Evolutionary conservation across 2,888 invertebrate species (phyloP).

Genomic region (Dysmachus trigonus): DNA sequence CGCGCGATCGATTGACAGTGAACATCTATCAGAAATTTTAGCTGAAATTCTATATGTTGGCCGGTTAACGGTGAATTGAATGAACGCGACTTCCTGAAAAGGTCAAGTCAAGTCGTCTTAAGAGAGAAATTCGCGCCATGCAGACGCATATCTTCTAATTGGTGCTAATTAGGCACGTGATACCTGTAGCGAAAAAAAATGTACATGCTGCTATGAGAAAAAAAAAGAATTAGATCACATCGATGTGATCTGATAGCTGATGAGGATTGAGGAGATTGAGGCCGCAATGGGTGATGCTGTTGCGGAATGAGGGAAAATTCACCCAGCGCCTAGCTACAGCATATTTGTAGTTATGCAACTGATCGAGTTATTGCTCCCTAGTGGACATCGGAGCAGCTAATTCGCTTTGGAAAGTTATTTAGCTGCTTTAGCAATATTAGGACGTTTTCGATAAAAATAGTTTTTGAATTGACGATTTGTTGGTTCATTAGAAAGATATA

Average conservation of each 20-base stretch:
- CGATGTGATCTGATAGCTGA: neutral
- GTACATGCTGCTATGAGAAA: neutral
- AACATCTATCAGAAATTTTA: slow-evolving; percentile 34
- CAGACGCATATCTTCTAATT: neutral
- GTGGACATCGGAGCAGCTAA: neutral
- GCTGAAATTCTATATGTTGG: slow-evolving; percentile 11
- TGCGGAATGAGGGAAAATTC: neutral
- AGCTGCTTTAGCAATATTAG: neutral
- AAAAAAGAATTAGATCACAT: neutral
- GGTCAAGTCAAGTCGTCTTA: neutral
- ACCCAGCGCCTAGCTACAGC: neutral
- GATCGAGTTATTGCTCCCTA: neutral
- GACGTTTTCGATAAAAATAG: neutral
- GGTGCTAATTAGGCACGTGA: neutral
- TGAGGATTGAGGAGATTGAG: neutral
- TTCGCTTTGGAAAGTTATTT: neutral
- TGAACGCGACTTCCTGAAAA: slow-evolving; percentile 2
- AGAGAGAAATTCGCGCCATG: neutral
- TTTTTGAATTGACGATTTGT: too few species aligned
- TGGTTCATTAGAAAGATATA: too few species aligned
- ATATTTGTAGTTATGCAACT: neutral
- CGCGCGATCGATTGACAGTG: slow-evolving; percentile 11
- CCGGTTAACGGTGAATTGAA: neutral
- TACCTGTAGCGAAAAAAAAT: neutral
- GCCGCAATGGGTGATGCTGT: neutral